These are phyloP conservation scores for Falco concolor DNA, from an alignment of 2,797 vertebrate genomes.

Conservation along the genomic window DNA sequence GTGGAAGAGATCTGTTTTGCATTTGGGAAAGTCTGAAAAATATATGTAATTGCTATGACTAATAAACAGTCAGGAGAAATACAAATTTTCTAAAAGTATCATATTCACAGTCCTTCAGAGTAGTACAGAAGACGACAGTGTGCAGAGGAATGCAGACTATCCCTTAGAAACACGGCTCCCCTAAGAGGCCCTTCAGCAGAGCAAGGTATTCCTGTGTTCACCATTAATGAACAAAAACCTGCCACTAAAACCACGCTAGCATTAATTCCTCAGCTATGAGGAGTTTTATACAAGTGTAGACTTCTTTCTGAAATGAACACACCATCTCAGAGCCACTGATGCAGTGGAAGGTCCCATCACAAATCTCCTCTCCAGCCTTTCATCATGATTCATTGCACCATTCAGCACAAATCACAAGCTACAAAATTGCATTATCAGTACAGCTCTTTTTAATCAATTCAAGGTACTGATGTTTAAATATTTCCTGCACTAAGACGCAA, in stretches of 20 bases:
- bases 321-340: background rate
- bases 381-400: background rate
- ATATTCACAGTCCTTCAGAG: background rate
- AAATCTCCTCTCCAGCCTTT: conserved; percentile 17
- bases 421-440: conserved; percentile 23
- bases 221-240: background rate
- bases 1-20: background rate
- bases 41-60: background rate
- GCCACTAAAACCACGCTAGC: background rate
- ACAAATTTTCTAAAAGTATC: background rate
- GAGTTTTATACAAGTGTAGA: background rate
- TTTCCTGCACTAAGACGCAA: conserved; percentile 13
- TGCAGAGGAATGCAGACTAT: background rate
- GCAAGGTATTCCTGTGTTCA: background rate
- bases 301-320: background rate
- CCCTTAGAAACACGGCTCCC: background rate
- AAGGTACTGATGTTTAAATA: conserved; percentile 49
- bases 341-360: background rate
- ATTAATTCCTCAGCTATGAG: background rate
- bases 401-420: background rate
- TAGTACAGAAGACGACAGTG: background rate
- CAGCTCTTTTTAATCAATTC: conserved; percentile 39
- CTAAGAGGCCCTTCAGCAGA: background rate
- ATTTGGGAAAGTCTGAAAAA: background rate
- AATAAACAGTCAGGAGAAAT: background rate